Evolutionary conservation across 2,888 invertebrate genomes (phyloP).

Genomic region (Ischnus inquisitorius): DNA sequence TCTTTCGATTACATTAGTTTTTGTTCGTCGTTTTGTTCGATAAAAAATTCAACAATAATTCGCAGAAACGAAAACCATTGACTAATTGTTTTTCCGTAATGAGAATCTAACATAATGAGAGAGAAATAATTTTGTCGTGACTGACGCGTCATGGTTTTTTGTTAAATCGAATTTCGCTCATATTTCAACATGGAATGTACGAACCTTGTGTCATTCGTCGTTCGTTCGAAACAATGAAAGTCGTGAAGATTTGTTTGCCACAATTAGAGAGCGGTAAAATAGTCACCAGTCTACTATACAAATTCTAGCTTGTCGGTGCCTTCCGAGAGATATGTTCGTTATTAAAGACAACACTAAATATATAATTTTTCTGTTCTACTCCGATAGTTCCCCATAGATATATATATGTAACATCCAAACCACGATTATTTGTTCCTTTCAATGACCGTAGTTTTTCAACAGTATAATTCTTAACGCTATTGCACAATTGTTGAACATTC

Average conservation of each 20-base stretch:
- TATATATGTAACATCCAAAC: conserved; percentile 60
- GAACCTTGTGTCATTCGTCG: neutral
- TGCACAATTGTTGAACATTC: conserved; percentile 39
- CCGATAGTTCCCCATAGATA: conserved; percentile 26
- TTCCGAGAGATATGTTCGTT: conserved; percentile 68
- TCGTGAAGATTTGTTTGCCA: neutral
- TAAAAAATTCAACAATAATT: conserved; percentile 11
- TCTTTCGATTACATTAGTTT: conserved; percentile 29
- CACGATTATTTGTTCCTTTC: conserved; percentile 41
- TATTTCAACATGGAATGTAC: conserved; percentile 26
- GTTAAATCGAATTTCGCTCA: neutral
- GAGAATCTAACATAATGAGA: too few relatives aligned
- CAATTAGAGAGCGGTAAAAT: conserved; percentile 34
- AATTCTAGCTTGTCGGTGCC: conserved; percentile 48
- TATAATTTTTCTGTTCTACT: conserved; percentile 41
- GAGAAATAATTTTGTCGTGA: conserved; percentile 25
- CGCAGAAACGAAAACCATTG: conserved; percentile 15
- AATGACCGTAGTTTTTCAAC: conserved; percentile 34
- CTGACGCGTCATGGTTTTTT: conserved; percentile 13
- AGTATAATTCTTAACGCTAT: conserved; percentile 44
- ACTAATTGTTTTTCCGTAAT: conserved; percentile 15
- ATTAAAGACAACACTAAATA: conserved; percentile 58
- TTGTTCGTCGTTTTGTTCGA: conserved; percentile 8
- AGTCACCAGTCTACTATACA: conserved; percentile 46
- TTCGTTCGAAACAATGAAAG: conserved; percentile 2